These are phyloP conservation scores for Lasioglossum albipes DNA, from an alignment of 1,140 invertebrate genomes.

Conservation along the genomic window DNA sequence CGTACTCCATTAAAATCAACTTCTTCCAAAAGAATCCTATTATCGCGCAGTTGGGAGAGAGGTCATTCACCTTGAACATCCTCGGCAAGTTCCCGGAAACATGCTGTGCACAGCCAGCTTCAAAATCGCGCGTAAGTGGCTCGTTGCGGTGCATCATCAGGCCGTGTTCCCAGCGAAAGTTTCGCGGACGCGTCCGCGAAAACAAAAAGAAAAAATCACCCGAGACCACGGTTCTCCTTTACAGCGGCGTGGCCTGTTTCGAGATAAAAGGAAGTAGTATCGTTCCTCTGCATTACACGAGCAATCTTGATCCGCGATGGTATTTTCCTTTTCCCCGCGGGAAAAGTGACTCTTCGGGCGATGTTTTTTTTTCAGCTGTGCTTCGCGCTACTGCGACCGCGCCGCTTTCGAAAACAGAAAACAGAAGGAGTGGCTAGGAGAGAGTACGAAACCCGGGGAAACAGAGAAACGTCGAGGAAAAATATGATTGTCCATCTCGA, in stretches of 20 bases:
- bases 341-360: conserved; percentile 8
- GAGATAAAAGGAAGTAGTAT: not conserved
- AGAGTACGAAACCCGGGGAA: not conserved
- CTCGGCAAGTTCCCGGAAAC: too few relatives aligned
- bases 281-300: conserved; percentile 20
- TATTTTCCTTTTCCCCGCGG: not conserved
- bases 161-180: not conserved
- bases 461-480: conserved; percentile 6
- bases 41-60: too few relatives aligned
- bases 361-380: not conserved
- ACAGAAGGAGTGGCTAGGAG: not conserved
- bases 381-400: not conserved
- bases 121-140: not conserved
- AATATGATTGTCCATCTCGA: conserved; percentile 40
- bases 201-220: not conserved
- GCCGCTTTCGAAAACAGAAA: not conserved
- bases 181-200: not conserved
- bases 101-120: too few relatives aligned
- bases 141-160: not conserved
- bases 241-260: too few relatives aligned
- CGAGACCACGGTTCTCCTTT: not conserved
- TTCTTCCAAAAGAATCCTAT: too few relatives aligned
- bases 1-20: too few relatives aligned
- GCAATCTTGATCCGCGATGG: not conserved
- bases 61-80: too few relatives aligned